phyloP scores from a whole-genome alignment of 1,140 invertebrate genomes.

The Drosophila ficusphila region DNA sequence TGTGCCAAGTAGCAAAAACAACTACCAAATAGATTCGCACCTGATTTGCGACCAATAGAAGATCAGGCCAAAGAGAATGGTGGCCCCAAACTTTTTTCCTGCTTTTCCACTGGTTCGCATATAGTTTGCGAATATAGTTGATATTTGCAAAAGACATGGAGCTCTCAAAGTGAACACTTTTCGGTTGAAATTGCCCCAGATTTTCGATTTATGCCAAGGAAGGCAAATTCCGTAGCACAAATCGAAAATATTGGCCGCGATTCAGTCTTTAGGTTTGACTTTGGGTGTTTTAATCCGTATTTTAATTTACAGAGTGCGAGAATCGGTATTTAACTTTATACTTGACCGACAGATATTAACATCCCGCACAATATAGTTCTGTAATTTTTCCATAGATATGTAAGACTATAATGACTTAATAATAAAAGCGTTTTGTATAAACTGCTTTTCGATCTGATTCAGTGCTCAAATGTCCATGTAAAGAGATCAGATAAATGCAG shows the following conservation, averaged over 20 bases:
- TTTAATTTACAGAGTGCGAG: neutral
- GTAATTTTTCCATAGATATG: constrained; percentile 8
- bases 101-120: neutral
- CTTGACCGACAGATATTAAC: neutral
- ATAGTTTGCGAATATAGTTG: constrained; percentile 35
- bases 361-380: neutral
- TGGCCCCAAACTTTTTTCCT: neutral
- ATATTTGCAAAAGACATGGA: constrained; percentile 21
- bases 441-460: too few relatives aligned
- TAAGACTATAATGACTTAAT: neutral
- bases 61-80: neutral
- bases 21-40: constrained; percentile 41
- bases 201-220: constrained; percentile 12
- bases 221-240: neutral
- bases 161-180: constrained; percentile 41
- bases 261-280: constrained; percentile 8
- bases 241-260: neutral
- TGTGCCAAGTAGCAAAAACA: constrained; percentile 46
- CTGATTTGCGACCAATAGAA: constrained; percentile 3
- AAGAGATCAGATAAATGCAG: neutral
- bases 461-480: constrained; percentile 3
- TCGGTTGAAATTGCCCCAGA: constrained; percentile 3
- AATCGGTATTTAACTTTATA: neutral
- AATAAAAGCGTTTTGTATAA: neutral
- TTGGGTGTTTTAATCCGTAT: neutral